Conservation (phyloP, 1,140 invertebrate genomes). For the Aphelenchoides besseyi region DNA sequence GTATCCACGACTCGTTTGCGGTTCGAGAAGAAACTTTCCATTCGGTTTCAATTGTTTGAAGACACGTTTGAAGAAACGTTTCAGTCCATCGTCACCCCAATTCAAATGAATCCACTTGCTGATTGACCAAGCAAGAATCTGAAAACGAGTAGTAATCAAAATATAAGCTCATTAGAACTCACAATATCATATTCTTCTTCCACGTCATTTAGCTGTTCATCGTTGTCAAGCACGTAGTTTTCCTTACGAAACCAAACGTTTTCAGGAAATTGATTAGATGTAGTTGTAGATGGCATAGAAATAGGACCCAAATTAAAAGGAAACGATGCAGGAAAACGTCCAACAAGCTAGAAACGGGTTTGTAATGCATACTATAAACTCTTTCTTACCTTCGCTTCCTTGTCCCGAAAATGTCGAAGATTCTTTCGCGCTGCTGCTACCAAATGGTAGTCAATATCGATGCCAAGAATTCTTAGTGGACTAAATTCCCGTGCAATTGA, state of each 20-base stretch:
- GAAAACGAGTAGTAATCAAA: slow-evolving; percentile 60
- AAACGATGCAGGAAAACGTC: slow-evolving; percentile 24
- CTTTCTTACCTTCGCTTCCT: slow-evolving; percentile 44
- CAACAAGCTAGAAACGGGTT: slow-evolving; percentile 13
- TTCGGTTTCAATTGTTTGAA: slow-evolving; percentile 85
- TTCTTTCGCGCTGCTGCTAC: slow-evolving; percentile 78
- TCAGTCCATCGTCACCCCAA: slow-evolving; percentile 89
- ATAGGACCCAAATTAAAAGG: slow-evolving; percentile 20
- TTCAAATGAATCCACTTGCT: slow-evolving; percentile 99
- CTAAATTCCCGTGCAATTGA: slow-evolving; percentile 76
- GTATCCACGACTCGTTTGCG: slow-evolving; percentile 72
- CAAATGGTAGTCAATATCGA: slow-evolving; percentile 87
- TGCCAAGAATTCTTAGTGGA: slow-evolving; percentile 79
- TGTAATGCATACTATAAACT: slow-evolving; percentile 1
- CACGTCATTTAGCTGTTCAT: slow-evolving; percentile 33
- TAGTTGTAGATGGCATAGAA: background rate
- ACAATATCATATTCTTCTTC: slow-evolving; percentile 1
- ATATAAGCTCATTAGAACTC: background rate
- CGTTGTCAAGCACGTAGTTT: slow-evolving; percentile 72
- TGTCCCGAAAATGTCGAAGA: slow-evolving; percentile 73
- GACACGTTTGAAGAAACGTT: slow-evolving; percentile 83
- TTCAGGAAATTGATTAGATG: slow-evolving; percentile 31
- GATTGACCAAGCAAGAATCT: slow-evolving; percentile 86
- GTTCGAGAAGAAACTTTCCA: slow-evolving; percentile 84
- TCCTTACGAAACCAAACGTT: slow-evolving; percentile 70